phyloP scores from a whole-genome alignment of 2,797 vertebrate genomes.

The Gymnothorax javanicus region DNA sequence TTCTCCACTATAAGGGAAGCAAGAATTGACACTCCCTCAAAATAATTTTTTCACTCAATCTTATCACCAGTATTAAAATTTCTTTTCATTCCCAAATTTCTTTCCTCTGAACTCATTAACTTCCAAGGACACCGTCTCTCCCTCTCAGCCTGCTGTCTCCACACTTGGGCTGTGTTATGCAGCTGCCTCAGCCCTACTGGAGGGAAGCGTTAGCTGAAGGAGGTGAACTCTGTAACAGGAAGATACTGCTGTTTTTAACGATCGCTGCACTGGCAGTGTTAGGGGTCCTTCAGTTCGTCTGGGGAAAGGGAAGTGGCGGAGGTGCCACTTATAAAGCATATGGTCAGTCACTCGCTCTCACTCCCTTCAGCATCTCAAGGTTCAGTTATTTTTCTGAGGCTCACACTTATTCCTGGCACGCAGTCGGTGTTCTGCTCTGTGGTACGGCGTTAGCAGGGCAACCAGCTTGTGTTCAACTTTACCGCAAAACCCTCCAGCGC shows the following conservation, averaged over 20 bases:
- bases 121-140: slow-evolving; percentile 53
- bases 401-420: slow-evolving; percentile 1
- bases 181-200: slow-evolving; percentile 70
- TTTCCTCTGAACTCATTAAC: too few species aligned
- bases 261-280: slow-evolving; percentile 43
- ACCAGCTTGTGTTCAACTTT: background rate
- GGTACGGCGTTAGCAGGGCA: background rate
- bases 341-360: background rate
- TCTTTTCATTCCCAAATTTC: too few species aligned
- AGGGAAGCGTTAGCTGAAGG: slow-evolving; percentile 40
- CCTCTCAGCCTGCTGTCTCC: slow-evolving; percentile 61
- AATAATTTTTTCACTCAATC: too few species aligned
- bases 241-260: slow-evolving; percentile 62
- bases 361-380: background rate
- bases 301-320: background rate
- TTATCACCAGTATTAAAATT: too few species aligned
- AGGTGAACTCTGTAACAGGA: slow-evolving; percentile 68
- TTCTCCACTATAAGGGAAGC: too few species aligned
- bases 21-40: too few species aligned
- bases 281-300: slow-evolving; percentile 13
- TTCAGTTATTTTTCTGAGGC: background rate
- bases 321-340: background rate
- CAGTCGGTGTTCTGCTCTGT: slow-evolving; percentile 23
- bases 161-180: slow-evolving; percentile 72
- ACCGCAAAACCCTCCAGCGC: background rate